Evolutionary conservation across 1,140 invertebrate species (phyloP), one percentile per base, ranked within the genome.

Genomic region (Drosophila eugracilis): DNA sequence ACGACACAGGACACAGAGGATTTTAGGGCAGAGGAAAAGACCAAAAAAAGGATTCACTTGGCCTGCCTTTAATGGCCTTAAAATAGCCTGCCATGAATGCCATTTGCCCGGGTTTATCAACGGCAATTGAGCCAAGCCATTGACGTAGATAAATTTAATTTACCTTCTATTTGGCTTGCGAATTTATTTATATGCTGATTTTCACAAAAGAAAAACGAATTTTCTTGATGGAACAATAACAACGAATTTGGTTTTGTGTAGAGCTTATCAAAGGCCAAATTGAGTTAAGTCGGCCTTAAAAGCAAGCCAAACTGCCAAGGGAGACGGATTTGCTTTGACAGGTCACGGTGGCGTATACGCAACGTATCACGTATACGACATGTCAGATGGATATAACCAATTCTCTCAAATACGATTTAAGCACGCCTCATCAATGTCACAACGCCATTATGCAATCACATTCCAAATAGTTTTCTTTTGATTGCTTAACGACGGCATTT

Each of bases 111-210:
- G 76, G 74, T 60, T 86, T 86, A 81, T 88, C 81, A 85, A 88
- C 75, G 73, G 55, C 78, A 86, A 81, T 81, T 65, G 60, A 26
- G 76, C 44, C 60, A 45, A 65, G 76, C 44, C 73, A 81, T 86
- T 85, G 81, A 88, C 69, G 84, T 86, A 85, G 81, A 86, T 88
- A 86, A 86, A 86, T 81, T 81, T 88, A 59, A 86, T 86, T 86
- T 86, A 75, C 69, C 74, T 67, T 67, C 65, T 69, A 42, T 44
- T 53, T 53, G 62, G 37, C 60, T 53, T 63, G 62, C 36, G 45
- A 32, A 66, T 67, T 86, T 67, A 72, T 58, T 75, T 86, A 47
- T 63, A 58, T 65, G 55, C 59, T 77, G 73, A 77, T 86, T 86
- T 85, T 49, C n/a, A n/a, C n/a, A n/a, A n/a, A n/a, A n/a, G n/a